Evolutionary conservation across 2,888 invertebrate genomes (phyloP), one percentile per base, ranked within the genome.

Genomic region (Apodemia duryi): DNA sequence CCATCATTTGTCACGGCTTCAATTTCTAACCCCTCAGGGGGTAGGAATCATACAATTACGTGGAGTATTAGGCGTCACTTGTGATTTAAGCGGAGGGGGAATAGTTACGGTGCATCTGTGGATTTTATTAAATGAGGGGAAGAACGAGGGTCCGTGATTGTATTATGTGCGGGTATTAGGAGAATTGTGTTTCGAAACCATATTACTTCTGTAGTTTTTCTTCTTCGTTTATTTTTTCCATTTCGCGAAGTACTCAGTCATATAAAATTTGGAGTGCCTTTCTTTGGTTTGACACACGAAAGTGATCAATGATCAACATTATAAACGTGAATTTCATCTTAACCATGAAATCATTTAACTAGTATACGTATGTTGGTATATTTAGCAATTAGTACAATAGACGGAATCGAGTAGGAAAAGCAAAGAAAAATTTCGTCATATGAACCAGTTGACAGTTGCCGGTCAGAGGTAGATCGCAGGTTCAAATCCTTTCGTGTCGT

Each of bases 41-140:
- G 57, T 35, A 57, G 57, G 32, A 66, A 65, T 65, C 63, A 66
- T 63, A 67, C 67, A 71, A 72, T 70, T 71, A 71, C 71, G 70
- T 67, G 67, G 68, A 67, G 68, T 70, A 69, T 71, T 72, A 71
- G 68, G 67, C 69, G 68, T 69, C 66, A 66, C 66, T 71, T 65
- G 69, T 67, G 65, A 71, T 70, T 66, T 67, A 68, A 68, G 68
- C 65, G 67, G 65, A 67, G 68, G 70, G 71, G 65, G 51, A 63
- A 63, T 63, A 52, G 64, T 62, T 54, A 61, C 65, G 64, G 65
- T 69, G 70, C 70, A 70, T 70, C 70, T 70, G 70, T 69, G 67
- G 65, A 65, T 65, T 69, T 67, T 65, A 70, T 67, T 70, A 69
- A 65, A 67, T 65, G 54, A 61, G 67, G 66, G 60, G 61, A 60